Conservation (phyloP, 2,113 vertebrate genomes). For the Paramormyrops kingsleyae region DNA sequence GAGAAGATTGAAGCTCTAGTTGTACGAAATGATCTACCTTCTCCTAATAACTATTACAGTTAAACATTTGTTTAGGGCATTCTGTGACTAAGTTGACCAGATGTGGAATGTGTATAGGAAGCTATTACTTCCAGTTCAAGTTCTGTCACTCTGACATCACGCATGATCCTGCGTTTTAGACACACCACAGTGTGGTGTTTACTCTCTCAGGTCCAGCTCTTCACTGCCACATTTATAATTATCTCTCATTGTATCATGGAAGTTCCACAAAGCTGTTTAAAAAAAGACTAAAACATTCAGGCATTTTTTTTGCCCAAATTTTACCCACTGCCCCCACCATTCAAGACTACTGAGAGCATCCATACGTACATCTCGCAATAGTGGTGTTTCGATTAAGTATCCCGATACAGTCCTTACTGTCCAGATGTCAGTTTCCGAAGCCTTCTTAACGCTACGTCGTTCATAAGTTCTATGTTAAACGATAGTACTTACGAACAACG, state of each 20-base stretch:
- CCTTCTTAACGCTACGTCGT: too few relatives aligned
- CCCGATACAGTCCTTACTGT: background rate
- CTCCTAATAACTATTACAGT: background rate
- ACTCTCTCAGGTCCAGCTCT: background rate
- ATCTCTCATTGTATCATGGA: background rate
- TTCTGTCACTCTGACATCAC: background rate
- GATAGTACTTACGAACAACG: too few relatives aligned
- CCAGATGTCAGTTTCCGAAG: background rate
- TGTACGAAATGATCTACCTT: background rate
- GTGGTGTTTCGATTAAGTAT: background rate
- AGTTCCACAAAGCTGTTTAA: background rate
- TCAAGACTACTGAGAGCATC: background rate
- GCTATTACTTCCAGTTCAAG: background rate
- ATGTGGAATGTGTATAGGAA: background rate
- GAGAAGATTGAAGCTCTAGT: background rate
- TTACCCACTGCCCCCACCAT: background rate
- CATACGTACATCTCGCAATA: background rate
- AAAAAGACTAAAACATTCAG: background rate
- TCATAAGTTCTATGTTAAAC: too few relatives aligned
- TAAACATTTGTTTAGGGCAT: background rate
- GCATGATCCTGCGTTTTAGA: background rate
- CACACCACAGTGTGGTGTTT: background rate
- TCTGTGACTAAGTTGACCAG: background rate
- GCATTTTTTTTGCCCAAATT: background rate
- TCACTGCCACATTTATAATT: background rate